Base-by-base conservation (phyloP, 2,888 invertebrate species). In the Lapara coniferarum region DNA sequence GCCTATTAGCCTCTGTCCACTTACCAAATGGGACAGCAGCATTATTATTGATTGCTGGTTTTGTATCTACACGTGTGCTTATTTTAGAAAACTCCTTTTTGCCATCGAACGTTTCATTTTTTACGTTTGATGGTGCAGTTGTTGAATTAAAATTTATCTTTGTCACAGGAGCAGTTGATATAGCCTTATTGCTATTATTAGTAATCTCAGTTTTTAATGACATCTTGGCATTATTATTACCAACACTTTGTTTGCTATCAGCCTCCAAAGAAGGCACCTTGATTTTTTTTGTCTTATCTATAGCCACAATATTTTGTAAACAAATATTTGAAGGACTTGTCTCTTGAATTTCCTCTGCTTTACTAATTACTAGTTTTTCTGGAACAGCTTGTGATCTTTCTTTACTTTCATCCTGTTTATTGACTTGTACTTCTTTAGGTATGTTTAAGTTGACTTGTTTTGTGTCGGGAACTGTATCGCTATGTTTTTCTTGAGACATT, bases 1-100 rank as follows among this genome's bases (percentile, higher is more conserved):
- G 91, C 69, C 92, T 89, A 74, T 93, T 89, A 8, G 85, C 92
- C 72, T 90, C 91, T 53, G 93, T 93, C 93, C 93, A 93, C 80
- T 91, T 88, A 10, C 93, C 93, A 78, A 93, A 93, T 51, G 93
- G 93, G 55, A 93, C 93, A 52, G 89, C 86, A 44, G 83, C 77
- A 73, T 89, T 86, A 74, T 89, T 90, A 73, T 87, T 89, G 67
- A 84, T 87, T 1, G 81, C 79, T 57, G 86, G 80, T 74, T 86
- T 89, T 63, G 16, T 13, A 37, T 77, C 44, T 70, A 83, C 81
- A 68, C 68, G 70, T 59, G 75, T 44, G 14, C 12, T 75, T 1
- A 67, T 46, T 75, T 75, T 79, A 53, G 72, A 55, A 16, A 70
- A 37, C 51, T 75, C 77, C 56, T 76, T 75, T 66, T 75, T 78